Conservation (phyloP, 2,888 invertebrate genomes). For the Psococerastis gibbosa region DNA sequence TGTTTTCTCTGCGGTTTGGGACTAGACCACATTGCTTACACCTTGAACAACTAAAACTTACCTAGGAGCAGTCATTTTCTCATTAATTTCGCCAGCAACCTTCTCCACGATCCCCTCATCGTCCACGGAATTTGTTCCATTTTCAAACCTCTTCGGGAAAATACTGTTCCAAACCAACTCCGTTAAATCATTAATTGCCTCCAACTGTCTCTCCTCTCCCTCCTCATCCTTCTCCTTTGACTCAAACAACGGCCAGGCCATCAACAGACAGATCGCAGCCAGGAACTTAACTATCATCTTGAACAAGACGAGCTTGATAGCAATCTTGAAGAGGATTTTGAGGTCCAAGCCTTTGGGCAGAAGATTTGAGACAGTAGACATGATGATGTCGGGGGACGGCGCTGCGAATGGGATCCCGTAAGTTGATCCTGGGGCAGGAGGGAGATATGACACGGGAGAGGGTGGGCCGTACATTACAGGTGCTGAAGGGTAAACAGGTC, state of each 20-base stretch:
- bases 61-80: conserved; percentile 1
- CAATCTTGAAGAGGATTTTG: conserved; percentile 32
- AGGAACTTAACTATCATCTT: conserved; percentile 67
- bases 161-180: not conserved
- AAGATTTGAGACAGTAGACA: not conserved
- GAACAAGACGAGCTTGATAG: conserved; percentile 56
- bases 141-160: not conserved
- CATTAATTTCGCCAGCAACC: not conserved
- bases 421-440: conserved; percentile 13
- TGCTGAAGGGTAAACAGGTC: conserved; percentile 29
- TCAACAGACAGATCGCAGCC: conserved; percentile 49
- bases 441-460: conserved; percentile 23
- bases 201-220: conserved; percentile 14
- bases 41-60: too few species aligned
- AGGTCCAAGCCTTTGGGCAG: conserved; percentile 14
- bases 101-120: not conserved
- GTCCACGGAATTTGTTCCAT: not conserved
- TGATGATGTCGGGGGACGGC: conserved; percentile 4
- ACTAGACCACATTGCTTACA: too few species aligned
- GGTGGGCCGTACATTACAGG: conserved; percentile 30
- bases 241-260: conserved; percentile 50
- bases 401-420: conserved; percentile 22
- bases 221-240: conserved; percentile 26
- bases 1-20: too few species aligned
- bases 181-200: not conserved